A percentile compares a stretch with the other conserved stretches of the same genome.
Conservation (phyloP, 2,888 invertebrate genomes). For the Phymatocera aterrima region DNA sequence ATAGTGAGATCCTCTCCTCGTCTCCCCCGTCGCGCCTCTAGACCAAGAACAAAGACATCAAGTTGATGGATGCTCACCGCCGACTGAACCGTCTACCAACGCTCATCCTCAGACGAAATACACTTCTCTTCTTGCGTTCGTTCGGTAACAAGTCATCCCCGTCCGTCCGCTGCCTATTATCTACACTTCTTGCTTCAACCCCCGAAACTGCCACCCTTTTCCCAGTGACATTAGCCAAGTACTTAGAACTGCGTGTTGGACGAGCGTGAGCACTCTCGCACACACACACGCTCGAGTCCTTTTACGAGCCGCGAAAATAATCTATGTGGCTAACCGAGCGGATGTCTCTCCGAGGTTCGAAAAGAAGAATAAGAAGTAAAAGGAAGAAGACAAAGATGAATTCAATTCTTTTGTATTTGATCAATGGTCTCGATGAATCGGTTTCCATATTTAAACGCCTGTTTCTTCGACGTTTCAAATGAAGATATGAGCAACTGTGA, state of each 20-base stretch:
- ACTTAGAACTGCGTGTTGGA: slow-evolving; percentile 19
- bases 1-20: slow-evolving; percentile 48
- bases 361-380: slow-evolving; percentile 2
- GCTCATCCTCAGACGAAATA: slow-evolving; percentile 54
- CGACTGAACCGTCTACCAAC: slow-evolving; percentile 48
- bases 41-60: slow-evolving; percentile 73
- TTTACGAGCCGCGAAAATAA: slow-evolving; percentile 38
- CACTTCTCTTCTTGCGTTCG: slow-evolving; percentile 49
- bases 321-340: slow-evolving; percentile 31
- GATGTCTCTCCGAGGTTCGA: background rate
- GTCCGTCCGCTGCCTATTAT: slow-evolving; percentile 45
- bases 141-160: slow-evolving; percentile 45
- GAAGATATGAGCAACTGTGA: background rate
- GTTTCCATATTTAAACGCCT: background rate
- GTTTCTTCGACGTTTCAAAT: background rate
- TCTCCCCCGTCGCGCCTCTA: slow-evolving; percentile 56
- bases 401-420: slow-evolving; percentile 11
- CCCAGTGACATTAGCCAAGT: slow-evolving; percentile 41
- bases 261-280: background rate
- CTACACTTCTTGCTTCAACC: slow-evolving; percentile 41
- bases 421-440: slow-evolving; percentile 9
- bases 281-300: background rate
- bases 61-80: slow-evolving; percentile 67
- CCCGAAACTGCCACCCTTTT: slow-evolving; percentile 43
- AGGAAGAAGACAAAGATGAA: background rate